A percentile compares a stretch with the other conserved stretches of the same genome.
Evolutionary conservation across 2,797 vertebrate genomes (phyloP).

Genomic region (Hephaestus fuliginosus): DNA sequence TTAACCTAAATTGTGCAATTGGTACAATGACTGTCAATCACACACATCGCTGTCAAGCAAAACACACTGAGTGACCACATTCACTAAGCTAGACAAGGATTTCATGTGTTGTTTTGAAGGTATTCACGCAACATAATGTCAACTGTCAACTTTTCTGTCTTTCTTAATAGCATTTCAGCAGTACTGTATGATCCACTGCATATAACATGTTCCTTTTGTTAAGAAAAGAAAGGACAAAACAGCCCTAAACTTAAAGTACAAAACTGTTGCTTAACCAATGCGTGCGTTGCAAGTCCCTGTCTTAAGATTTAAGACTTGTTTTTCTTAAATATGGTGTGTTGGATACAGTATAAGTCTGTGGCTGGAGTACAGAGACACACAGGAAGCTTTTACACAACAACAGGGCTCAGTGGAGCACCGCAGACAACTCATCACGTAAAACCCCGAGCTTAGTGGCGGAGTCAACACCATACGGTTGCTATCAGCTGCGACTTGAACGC

Average conservation of each 20-base stretch:
- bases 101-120: constrained; percentile 8
- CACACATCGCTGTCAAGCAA: not conserved
- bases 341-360: constrained; percentile 43
- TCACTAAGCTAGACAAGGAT: not conserved
- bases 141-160: not conserved
- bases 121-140: not conserved
- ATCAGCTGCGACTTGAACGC: constrained; percentile 3
- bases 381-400: constrained; percentile 67
- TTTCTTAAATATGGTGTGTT: constrained; percentile 52
- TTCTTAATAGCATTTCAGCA: constrained; percentile 6
- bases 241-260: not conserved
- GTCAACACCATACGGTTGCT: constrained; percentile 33
- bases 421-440: constrained; percentile 59
- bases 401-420: constrained; percentile 53
- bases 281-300: constrained; percentile 2
- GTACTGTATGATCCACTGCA: not conserved
- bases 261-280: constrained; percentile 7
- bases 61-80: constrained; percentile 14
- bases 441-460: constrained; percentile 41
- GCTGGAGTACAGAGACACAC: constrained; percentile 43
- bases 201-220: not conserved
- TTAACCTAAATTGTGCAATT: constrained; percentile 1
- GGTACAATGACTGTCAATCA: not conserved
- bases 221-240: constrained; percentile 7
- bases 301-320: constrained; percentile 47